Percentiles rank a stretch among this genome's conserved stretches.
phyloP scores from a whole-genome alignment of 2,888 invertebrate species.

The Acrobasis suavella region DNA sequence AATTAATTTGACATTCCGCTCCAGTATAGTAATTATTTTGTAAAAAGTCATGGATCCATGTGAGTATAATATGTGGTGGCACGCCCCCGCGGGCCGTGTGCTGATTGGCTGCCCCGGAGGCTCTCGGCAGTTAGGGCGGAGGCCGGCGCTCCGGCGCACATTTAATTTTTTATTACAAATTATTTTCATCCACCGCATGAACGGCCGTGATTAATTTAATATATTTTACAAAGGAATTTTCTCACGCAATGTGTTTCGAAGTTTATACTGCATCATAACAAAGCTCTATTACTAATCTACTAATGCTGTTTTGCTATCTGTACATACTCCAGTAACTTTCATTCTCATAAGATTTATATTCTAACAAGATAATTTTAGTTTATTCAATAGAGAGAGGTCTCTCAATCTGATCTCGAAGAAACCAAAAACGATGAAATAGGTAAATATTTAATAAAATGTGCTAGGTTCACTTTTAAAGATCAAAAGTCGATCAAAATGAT shows the following conservation, averaged over 20 bases:
- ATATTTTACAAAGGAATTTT: conserved; percentile 63
- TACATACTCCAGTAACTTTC: no score
- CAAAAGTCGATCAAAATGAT: no score
- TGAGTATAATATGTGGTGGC: conserved; percentile 35
- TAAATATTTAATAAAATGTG: no score
- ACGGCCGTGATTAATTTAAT: conserved; percentile 74
- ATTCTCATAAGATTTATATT: conserved; percentile 5
- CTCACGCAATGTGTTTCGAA: conserved; percentile 67
- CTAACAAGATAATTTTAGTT: not conserved
- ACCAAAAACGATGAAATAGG: no score
- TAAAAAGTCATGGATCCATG: conserved; percentile 56
- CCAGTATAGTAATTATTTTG: conserved; percentile 54
- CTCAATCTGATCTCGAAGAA: no score
- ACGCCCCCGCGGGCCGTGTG: conserved; percentile 45
- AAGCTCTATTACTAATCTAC: not conserved
- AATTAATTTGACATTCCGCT: conserved; percentile 65
- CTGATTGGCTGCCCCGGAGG: conserved; percentile 53
- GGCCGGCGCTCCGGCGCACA: conserved; percentile 50
- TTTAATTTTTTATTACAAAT: conserved; percentile 52
- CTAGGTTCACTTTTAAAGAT: no score
- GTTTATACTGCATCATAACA: conserved; percentile 29
- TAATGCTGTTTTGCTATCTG: no score
- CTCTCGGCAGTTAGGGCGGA: conserved; percentile 36
- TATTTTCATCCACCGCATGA: conserved; percentile 57
- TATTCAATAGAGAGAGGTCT: no score